phyloP scores from a whole-genome alignment of 1,140 invertebrate genomes.

The Eufriesea mexicana region DNA sequence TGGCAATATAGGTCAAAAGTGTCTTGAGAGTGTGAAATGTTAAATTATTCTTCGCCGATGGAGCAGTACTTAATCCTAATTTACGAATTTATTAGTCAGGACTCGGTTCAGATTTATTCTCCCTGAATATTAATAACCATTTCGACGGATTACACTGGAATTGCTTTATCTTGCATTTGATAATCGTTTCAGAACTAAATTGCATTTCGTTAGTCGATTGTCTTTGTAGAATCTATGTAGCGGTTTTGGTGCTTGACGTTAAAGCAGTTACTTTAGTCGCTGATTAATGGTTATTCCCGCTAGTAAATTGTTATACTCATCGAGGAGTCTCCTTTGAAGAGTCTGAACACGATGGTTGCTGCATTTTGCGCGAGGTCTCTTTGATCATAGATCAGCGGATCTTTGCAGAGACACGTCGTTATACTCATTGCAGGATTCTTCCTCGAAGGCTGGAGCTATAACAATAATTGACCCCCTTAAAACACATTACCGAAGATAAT shows the following conservation, averaged over 20 bases:
- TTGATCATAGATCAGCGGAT: background rate
- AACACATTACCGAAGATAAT: no score
- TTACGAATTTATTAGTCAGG: no score
- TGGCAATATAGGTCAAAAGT: no score
- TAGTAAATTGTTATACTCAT: slow-evolving; percentile 4
- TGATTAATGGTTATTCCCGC: background rate
- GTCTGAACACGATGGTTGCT: background rate
- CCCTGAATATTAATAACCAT: background rate
- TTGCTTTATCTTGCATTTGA: background rate
- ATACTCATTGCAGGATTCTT: no score
- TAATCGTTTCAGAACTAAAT: background rate
- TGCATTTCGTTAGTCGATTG: background rate
- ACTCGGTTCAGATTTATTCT: no score
- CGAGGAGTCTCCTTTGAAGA: background rate
- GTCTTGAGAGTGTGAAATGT: no score
- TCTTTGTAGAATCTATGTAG: background rate
- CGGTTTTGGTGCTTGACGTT: background rate
- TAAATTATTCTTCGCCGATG: no score
- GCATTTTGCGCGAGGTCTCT: background rate
- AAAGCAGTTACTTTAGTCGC: background rate
- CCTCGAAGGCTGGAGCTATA: no score
- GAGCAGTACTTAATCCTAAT: no score
- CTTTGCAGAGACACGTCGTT: background rate
- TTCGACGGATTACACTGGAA: no score
- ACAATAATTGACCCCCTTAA: no score